Evolutionary conservation across 2,113 vertebrate species (phyloP), one percentile per base, ranked within the genome.

Genomic region (Pongo pygmaeus): DNA sequence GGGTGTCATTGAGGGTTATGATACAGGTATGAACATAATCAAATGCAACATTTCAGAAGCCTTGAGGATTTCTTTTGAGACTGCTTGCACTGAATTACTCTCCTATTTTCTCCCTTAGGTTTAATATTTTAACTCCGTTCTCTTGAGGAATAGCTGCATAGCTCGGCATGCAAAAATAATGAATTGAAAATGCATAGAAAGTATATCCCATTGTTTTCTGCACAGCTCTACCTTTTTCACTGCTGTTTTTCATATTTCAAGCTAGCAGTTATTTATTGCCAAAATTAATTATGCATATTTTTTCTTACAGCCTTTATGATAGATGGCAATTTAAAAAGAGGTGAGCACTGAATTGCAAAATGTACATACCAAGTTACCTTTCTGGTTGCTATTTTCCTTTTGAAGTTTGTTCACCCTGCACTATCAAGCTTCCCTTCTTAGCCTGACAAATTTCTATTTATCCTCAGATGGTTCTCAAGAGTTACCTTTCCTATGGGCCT

Each of bases 121-220:
- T 93, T 81, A 87, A 25, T 97, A 97, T 93, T 96, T 98, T 93
- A 85, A 87, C 70, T 93, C 46, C 1, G 1, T 46, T 94, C 46
- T 88, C 87, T 43, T 50, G 74, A 95, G 92, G 12, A 46, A 84
- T 30, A 89, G 18, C 43, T 92, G 16, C 22, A 79, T 4, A 72
- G 23, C 32, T 92, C 2, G 6, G 40, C 43, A 72, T 61, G 64
- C 6, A 94, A 81, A 93, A 95, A 61, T 52, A 95, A 67, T 84
- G 59, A 87, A 38, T 14, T 59, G 40, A 57, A 67, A 81, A 59
- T 5, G 46, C 72, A 59, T 2, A 61, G 61, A 78, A 81, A 93
- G 25, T 30, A 0, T 64, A 1, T 18, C 22, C 16, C 38, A 22
- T 75, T 84, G 20, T 81, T 97, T 83, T 85, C 32, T 90, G 38